These are phyloP conservation scores for Iguana delicatissima DNA, from an alignment of 2,797 vertebrate species.

Conservation along the genomic window DNA sequence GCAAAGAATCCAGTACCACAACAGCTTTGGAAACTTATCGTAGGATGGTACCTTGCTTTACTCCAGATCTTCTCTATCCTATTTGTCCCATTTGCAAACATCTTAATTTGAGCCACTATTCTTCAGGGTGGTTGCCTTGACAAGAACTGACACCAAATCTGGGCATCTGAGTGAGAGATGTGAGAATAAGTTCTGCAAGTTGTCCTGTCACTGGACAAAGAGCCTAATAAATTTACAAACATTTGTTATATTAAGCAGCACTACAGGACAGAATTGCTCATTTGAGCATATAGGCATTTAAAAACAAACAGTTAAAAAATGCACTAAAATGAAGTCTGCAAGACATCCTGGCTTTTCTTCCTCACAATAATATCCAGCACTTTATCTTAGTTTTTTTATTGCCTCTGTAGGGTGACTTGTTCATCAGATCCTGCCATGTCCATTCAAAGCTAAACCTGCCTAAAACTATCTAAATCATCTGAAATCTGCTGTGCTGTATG, in stretches of 20 bases:
- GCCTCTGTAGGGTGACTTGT: constrained; percentile 73
- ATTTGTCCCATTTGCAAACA: too few relatives aligned
- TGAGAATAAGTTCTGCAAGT: too few relatives aligned
- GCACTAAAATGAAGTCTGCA: not conserved
- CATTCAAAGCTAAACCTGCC: constrained; percentile 83
- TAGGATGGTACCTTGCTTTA: too few relatives aligned
- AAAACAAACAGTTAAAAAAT: not conserved
- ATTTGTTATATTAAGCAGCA: not conserved
- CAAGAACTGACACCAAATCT: not conserved
- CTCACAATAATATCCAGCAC: constrained; percentile 63
- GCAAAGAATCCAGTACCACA: too few relatives aligned
- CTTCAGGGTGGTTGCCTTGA: not conserved
- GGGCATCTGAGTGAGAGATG: not conserved
- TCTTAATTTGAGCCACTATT: too few relatives aligned
- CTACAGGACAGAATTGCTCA: not conserved
- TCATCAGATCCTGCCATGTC: constrained; percentile 81
- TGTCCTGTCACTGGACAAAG: not conserved
- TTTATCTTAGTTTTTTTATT: constrained; percentile 69
- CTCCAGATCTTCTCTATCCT: too few relatives aligned
- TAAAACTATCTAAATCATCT: constrained; percentile 83
- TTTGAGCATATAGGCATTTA: not conserved
- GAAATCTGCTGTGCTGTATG: constrained; percentile 83
- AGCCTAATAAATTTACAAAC: not conserved
- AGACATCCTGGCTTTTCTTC: constrained; percentile 36
- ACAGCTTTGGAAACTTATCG: too few relatives aligned